These are phyloP conservation scores for Nasonia longicornis DNA, from an alignment of 1,140 invertebrate species.

Conservation along the genomic window DNA sequence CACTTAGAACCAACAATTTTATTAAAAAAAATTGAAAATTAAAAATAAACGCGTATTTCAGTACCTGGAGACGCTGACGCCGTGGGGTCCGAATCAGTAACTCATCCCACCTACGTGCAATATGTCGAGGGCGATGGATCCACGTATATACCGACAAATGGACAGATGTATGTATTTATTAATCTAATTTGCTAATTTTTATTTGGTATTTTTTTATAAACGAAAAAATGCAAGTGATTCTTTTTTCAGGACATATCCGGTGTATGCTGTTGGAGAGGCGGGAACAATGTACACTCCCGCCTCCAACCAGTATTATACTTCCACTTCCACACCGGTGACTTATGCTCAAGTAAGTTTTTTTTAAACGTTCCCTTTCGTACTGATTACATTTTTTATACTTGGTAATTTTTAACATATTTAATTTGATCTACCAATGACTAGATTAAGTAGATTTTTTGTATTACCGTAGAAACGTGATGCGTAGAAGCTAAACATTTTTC, in stretches of 20 bases:
- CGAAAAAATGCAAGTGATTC: slow-evolving; percentile 16
- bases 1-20: neutral
- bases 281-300: slow-evolving; percentile 79
- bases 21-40: neutral
- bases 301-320: slow-evolving; percentile 75
- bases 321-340: slow-evolving; percentile 69
- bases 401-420: too few species aligned
- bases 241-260: slow-evolving; percentile 81
- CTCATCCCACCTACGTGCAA: slow-evolving; percentile 77
- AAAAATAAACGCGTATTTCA: slow-evolving; percentile 49
- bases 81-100: slow-evolving; percentile 70
- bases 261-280: slow-evolving; percentile 84
- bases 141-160: slow-evolving; percentile 78
- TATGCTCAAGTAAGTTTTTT: slow-evolving; percentile 72
- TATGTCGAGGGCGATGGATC: slow-evolving; percentile 80
- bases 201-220: slow-evolving; percentile 26
- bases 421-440: too few species aligned
- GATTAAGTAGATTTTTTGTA: neutral
- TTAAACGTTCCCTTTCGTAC: too few species aligned
- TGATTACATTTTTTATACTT: too few species aligned
- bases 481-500: slow-evolving; percentile 45
- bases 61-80: slow-evolving; percentile 70
- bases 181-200: neutral
- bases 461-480: neutral
- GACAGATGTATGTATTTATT: slow-evolving; percentile 70